Evolutionary conservation across 2,113 vertebrate species (phyloP).

Genomic region (Nothocercus nigrocapillus): DNA sequence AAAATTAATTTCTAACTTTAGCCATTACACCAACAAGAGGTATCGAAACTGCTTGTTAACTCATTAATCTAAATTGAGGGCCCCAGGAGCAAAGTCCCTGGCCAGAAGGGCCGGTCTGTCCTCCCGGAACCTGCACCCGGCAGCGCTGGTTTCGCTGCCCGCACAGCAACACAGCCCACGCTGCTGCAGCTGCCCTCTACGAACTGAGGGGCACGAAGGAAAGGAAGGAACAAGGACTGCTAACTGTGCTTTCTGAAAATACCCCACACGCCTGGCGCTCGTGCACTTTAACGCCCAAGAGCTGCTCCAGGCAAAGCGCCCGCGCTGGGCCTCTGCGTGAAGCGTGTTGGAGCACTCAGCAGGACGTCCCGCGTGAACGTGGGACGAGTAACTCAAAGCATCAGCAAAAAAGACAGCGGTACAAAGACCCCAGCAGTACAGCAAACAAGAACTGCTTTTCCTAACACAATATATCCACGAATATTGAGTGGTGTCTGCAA

Average conservation of each 20-base stretch:
- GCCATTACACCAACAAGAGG: not conserved
- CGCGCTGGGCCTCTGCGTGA: not conserved
- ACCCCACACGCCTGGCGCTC: not conserved
- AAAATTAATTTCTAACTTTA: not conserved
- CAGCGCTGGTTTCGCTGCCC: not conserved
- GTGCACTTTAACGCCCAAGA: not conserved
- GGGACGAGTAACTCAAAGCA: rapidly evolving
- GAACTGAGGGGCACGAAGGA: not conserved
- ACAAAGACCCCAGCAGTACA: not conserved
- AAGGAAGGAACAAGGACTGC: not conserved
- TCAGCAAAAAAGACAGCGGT: not conserved
- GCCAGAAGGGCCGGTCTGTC: not conserved
- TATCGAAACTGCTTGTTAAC: not conserved
- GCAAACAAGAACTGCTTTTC: not conserved
- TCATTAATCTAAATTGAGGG: slow-evolving; percentile 18
- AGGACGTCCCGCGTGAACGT: not conserved
- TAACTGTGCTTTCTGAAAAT: not conserved
- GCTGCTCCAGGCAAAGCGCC: not conserved
- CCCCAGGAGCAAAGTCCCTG: not conserved
- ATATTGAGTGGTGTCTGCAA: not conserved
- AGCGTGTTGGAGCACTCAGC: not conserved
- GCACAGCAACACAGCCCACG: no score
- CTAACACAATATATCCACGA: not conserved
- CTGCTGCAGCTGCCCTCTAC: not conserved
- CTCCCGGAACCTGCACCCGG: not conserved